Evolutionary conservation across 2,888 invertebrate genomes (phyloP).

Genomic region (Cephus pygmeus): DNA sequence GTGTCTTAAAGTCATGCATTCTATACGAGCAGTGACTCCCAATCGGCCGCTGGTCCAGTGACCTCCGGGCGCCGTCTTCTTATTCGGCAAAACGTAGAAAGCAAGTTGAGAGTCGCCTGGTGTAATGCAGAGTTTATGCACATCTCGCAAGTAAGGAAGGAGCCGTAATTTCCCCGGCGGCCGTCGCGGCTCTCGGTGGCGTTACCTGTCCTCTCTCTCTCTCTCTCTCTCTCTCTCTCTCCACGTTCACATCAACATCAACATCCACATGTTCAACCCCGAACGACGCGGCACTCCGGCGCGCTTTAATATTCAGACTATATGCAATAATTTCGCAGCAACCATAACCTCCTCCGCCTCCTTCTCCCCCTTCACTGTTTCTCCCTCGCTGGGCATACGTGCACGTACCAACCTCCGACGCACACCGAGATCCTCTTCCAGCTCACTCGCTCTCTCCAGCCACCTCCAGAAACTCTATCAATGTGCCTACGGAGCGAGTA

Average conservation of each 20-base stretch:
- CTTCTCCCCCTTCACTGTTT: constrained; percentile 3
- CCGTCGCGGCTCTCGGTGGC: constrained; percentile 60
- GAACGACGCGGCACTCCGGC: constrained; percentile 51
- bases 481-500: not conserved
- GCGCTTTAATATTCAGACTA: constrained; percentile 65
- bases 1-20: constrained; percentile 65
- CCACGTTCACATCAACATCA: constrained; percentile 16
- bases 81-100: not conserved
- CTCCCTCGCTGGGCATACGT: constrained; percentile 6
- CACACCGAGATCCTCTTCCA: constrained; percentile 18
- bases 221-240: not conserved
- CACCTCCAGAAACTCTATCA: not conserved
- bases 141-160: constrained; percentile 62
- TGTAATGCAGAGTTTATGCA: constrained; percentile 64
- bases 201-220: constrained; percentile 54
- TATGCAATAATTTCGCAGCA: constrained; percentile 65
- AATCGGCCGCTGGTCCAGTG: constrained; percentile 10
- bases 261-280: constrained; percentile 26
- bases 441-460: constrained; percentile 14
- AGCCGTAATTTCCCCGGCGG: constrained; percentile 66
- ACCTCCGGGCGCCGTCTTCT: not conserved
- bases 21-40: constrained; percentile 61
- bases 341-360: constrained; percentile 49
- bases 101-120: constrained; percentile 53
- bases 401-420: not conserved